Conservation (phyloP, 2,797 vertebrate genomes). For the Australoheros facetus region DNA sequence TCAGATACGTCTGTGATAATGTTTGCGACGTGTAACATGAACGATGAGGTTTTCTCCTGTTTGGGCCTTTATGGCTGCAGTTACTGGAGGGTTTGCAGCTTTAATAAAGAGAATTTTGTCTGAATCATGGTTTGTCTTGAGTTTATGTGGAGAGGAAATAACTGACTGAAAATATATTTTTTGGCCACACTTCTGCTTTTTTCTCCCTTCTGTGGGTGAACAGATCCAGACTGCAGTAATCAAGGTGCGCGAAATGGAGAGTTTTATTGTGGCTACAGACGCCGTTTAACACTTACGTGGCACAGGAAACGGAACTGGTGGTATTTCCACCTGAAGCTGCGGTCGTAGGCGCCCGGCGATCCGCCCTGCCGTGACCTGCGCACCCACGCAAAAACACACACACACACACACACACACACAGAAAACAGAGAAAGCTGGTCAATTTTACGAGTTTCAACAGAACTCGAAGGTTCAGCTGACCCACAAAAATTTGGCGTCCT, state of each 20-base stretch:
- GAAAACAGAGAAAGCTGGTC: neutral
- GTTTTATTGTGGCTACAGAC: neutral
- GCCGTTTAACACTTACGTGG: constrained; percentile 85
- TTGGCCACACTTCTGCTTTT: neutral
- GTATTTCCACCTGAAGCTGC: constrained; percentile 99
- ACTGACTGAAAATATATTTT: constrained; percentile 1
- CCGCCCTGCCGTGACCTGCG: constrained; percentile 88
- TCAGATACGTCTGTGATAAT: neutral
- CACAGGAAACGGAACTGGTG: constrained; percentile 99
- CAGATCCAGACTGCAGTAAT: neutral
- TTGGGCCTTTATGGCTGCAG: neutral
- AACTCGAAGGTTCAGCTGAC: neutral
- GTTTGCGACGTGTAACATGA: neutral
- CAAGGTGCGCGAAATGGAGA: neutral
- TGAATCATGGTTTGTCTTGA: neutral
- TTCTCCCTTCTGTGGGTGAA: accelerated
- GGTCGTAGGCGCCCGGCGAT: constrained; percentile 93
- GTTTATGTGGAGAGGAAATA: neutral
- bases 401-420: neutral
- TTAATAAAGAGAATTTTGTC: neutral
- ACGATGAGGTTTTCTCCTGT: too few species aligned
- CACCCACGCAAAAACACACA: neutral
- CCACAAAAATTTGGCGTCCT: neutral
- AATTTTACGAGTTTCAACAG: neutral
- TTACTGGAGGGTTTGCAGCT: neutral